These are phyloP conservation scores for Cheilosia soror DNA, from an alignment of 2,888 invertebrate genomes.

Conservation along the genomic window DNA sequence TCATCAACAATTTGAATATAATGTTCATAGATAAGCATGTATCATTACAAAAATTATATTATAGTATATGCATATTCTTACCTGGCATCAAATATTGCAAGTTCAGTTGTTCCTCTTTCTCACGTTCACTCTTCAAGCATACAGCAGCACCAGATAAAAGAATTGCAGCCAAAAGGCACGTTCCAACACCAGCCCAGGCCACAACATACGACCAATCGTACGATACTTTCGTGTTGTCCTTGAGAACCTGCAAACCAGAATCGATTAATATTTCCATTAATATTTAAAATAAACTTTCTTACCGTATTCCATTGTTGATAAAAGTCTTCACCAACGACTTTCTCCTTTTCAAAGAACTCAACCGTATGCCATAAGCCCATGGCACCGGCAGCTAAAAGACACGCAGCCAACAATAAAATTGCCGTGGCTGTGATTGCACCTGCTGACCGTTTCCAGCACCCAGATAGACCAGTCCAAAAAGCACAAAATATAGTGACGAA, in stretches of 20 bases:
- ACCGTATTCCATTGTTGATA: conserved; percentile 96
- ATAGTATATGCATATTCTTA: conserved; percentile 82
- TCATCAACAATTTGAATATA: too few relatives aligned
- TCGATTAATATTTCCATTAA: background rate
- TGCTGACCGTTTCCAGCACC: conserved; percentile 98
- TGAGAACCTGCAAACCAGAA: conserved; percentile 88
- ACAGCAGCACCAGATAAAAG: conserved; percentile 97
- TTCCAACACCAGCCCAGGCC: conserved; percentile 98
- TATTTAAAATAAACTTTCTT: conserved; percentile 79
- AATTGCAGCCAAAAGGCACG: conserved; percentile 95
- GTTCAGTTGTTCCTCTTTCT: conserved; percentile 97
- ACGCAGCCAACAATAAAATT: conserved; percentile 86
- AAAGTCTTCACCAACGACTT: conserved; percentile 95
- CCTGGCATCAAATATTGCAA: conserved; percentile 99
- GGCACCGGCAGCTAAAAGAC: conserved; percentile 94
- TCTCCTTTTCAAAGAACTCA: conserved; percentile 97
- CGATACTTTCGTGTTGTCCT: conserved; percentile 92
- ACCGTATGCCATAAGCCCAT: conserved; percentile 99
- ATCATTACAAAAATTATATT: background rate
- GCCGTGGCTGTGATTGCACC: conserved; percentile 97
- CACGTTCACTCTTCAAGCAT: conserved; percentile 96
- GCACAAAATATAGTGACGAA: conserved; percentile 96
- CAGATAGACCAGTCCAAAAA: conserved; percentile 97
- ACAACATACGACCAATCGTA: conserved; percentile 99
- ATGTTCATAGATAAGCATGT: too few relatives aligned